Evolutionary conservation across 2,113 vertebrate species (phyloP).

Genomic region (Theropithecus gelada): DNA sequence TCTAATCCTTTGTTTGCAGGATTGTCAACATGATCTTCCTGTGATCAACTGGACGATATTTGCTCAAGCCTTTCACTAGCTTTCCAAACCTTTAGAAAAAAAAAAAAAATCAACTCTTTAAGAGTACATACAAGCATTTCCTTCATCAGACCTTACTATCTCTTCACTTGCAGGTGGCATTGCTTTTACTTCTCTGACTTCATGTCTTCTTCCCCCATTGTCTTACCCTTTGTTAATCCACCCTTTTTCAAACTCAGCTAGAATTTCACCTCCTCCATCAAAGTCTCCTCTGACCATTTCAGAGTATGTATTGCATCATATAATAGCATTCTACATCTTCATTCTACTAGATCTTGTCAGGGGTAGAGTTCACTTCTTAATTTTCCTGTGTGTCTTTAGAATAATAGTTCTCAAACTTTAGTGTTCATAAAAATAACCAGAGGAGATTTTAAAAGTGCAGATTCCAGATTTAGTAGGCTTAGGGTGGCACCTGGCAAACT

Average conservation of each 20-base stretch:
- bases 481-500: not conserved
- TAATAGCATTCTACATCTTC: not conserved
- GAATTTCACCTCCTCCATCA: not conserved
- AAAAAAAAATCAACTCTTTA: not conserved
- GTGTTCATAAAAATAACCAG: not conserved
- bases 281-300: too few relatives aligned
- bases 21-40: not conserved
- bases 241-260: not conserved
- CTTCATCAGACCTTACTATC: not conserved
- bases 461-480: not conserved
- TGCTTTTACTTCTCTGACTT: not conserved
- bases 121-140: not conserved
- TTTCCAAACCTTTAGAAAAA: not conserved
- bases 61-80: not conserved
- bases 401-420: not conserved
- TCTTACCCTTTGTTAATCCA: not conserved
- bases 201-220: too few relatives aligned
- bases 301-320: fast-evolving
- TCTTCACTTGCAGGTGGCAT: not conserved
- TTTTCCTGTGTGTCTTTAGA: not conserved
- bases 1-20: not conserved
- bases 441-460: not conserved
- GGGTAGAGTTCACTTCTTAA: not conserved
- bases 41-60: not conserved
- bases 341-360: not conserved